A percentile compares a stretch with the other conserved stretches of the same genome.
These are phyloP conservation scores for Zaprionus camerounensis DNA, from an alignment of 1,140 invertebrate genomes.

Conservation along the genomic window DNA sequence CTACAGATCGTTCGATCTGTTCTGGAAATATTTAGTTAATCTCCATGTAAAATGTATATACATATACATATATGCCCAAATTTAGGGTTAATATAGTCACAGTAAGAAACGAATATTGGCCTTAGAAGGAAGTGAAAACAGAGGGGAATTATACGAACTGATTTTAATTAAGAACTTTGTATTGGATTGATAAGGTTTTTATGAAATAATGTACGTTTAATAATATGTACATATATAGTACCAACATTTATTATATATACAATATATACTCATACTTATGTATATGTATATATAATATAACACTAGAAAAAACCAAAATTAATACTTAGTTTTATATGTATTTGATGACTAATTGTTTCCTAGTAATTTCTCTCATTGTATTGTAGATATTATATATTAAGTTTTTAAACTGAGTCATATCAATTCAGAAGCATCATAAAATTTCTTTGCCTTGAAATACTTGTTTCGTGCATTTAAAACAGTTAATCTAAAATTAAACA, in stretches of 20 bases:
- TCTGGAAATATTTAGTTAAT: background rate
- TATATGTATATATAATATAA: background rate
- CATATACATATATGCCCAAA: constrained; percentile 6
- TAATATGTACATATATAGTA: background rate
- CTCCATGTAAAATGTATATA: background rate
- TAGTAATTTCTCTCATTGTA: background rate
- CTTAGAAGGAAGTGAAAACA: background rate
- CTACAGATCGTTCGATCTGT: constrained; percentile 31
- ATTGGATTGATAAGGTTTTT: too few relatives aligned
- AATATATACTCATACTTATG: background rate
- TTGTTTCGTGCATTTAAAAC: background rate
- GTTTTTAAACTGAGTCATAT: background rate
- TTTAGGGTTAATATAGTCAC: background rate
- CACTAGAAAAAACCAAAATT: background rate
- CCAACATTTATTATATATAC: background rate
- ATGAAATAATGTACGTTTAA: too few relatives aligned
- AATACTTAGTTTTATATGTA: background rate
- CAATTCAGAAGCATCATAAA: background rate
- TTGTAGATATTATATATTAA: too few relatives aligned
- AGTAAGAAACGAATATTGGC: background rate
- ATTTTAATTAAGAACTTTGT: background rate
- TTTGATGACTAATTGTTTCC: background rate
- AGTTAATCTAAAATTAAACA: background rate
- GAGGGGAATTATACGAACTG: background rate
- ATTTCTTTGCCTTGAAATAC: background rate